Evolutionary conservation across 2,797 vertebrate species (phyloP).

Genomic region (Vespertilio murinus): DNA sequence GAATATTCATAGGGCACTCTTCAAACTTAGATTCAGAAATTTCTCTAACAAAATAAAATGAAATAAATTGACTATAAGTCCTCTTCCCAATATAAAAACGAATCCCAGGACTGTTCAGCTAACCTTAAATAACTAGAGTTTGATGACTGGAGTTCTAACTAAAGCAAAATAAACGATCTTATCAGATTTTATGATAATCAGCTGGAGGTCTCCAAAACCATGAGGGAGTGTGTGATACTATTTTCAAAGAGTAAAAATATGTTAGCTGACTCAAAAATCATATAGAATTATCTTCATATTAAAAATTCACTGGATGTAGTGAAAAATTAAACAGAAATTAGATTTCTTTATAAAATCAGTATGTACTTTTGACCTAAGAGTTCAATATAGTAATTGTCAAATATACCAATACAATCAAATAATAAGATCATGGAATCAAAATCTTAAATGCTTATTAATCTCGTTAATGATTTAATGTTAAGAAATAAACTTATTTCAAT

Average conservation of each 20-base stretch:
- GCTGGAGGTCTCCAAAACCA: background rate
- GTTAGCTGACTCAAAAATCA: background rate
- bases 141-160: background rate
- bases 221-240: background rate
- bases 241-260: background rate
- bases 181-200: background rate
- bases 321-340: background rate
- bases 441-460: background rate
- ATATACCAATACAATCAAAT: background rate
- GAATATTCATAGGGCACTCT: background rate
- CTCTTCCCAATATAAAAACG: background rate
- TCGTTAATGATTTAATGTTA: background rate
- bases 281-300: background rate
- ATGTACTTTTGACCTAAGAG: background rate
- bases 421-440: background rate
- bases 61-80: background rate
- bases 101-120: background rate
- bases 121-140: background rate
- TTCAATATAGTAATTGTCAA: background rate
- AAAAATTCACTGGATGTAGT: background rate
- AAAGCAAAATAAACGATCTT: background rate
- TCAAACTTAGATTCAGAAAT: background rate
- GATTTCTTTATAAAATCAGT: background rate
- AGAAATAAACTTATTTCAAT: background rate
- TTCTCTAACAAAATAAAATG: background rate